Evolutionary conservation across 2,113 vertebrate genomes (phyloP).

Genomic region (Motacilla tschutschensis): DNA sequence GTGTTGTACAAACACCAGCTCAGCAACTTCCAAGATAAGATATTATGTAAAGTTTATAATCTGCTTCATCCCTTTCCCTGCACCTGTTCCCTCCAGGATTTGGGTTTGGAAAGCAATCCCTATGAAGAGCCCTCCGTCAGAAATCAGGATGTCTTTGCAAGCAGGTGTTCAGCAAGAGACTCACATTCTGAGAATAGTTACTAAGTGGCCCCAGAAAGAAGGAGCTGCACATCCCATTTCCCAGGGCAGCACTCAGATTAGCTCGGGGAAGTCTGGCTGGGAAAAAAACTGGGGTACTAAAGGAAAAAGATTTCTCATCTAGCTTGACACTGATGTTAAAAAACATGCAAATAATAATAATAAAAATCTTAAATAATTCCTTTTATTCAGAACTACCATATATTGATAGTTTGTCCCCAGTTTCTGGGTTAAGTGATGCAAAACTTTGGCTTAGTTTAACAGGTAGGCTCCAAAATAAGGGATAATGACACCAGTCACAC

Average conservation of each 20-base stretch:
- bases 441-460: not conserved
- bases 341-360: not conserved
- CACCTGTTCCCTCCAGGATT: not conserved
- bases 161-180: not conserved
- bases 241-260: not conserved
- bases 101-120: not conserved
- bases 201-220: not conserved
- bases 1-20: not conserved
- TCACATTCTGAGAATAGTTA: not conserved
- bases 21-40: not conserved
- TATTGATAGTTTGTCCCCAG: not conserved
- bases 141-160: not conserved
- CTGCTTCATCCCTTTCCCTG: not conserved
- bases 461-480: not conserved
- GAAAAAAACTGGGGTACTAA: not conserved
- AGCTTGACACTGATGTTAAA: not conserved
- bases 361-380: not conserved
- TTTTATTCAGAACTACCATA: not conserved
- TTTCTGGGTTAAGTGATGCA: not conserved
- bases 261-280: not conserved
- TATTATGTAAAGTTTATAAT: not conserved
- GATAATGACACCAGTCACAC: not conserved
- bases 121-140: not conserved
- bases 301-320: not conserved
- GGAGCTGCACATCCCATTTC: not conserved